Evolutionary conservation across 1,140 invertebrate species (phyloP), one percentile per base, ranked within the genome.

Genomic region (Oncopodura yosiiana): DNA sequence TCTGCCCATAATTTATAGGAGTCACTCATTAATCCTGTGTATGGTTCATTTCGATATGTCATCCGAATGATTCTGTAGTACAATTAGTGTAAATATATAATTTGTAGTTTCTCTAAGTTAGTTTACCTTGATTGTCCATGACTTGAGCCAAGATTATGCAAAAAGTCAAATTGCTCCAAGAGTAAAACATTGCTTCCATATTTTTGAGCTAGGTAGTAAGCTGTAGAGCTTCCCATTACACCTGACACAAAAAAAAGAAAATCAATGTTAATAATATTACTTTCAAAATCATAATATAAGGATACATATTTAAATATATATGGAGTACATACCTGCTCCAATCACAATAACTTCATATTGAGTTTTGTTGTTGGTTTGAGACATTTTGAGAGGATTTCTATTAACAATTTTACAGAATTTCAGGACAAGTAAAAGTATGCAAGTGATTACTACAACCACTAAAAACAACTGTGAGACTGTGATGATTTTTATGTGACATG

Each of bases 121-220:
- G 4, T n/a, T 19, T 39, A 62, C 56, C 56, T 44, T 41, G 57
- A 56, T 12, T 60, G 55, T 2, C 62, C 62, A 49, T 63, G 62
- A 49, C 58, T 60, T 3, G 62, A 63, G 26, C 62, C 62, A 14
- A 43, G 42, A 19, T 43, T 38, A 37, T 63, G 58, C 8, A 60
- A 30, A 29, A 50, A 53, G 30, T 63, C 58, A 42, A 55, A 63
- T 32, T 63, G 62, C 29, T 63, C 62, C n/a, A 63, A 16, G 4
- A 63, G 41, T 9, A 60, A 41, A 9, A 54, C 52, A 34, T 58
- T 58, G 2, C 54, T 32, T 8, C 54, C 57, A 9, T 48, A 49
- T n/a, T 49, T 16, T 18, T 59, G 48, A n/a, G 61, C 34, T 3
- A 55, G 24, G 24, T 53, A 60, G 29, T 57, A 60, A 16, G 57